Evolutionary conservation across 2,113 vertebrate genomes (phyloP).

Genomic region (Nibea coibor): DNA sequence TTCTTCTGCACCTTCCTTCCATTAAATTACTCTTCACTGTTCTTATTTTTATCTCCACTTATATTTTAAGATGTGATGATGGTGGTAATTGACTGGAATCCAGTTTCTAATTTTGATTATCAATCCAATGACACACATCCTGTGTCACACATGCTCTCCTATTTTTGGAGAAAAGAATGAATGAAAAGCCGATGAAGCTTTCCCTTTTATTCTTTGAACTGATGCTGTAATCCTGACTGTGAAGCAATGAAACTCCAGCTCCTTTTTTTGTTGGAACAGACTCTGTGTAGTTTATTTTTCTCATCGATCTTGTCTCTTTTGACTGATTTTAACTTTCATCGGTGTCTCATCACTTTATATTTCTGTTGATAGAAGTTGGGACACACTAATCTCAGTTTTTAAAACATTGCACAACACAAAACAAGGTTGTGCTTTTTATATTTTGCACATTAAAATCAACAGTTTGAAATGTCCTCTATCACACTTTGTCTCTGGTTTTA

Average conservation of each 20-base stretch:
- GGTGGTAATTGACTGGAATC: slow-evolving; percentile 78
- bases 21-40: slow-evolving; percentile 20
- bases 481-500: slow-evolving; percentile 14
- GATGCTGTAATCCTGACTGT: slow-evolving; percentile 45
- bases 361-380: slow-evolving; percentile 19
- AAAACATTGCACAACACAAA: slow-evolving; percentile 15
- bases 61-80: slow-evolving; percentile 30
- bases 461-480: slow-evolving; percentile 26
- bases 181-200: slow-evolving; percentile 17
- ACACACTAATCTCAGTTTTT: slow-evolving; percentile 24
- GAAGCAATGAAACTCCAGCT: slow-evolving; percentile 48
- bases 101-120: slow-evolving; percentile 70
- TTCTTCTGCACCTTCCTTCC: slow-evolving; percentile 13
- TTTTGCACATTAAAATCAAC: slow-evolving; percentile 59
- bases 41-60: slow-evolving; percentile 18
- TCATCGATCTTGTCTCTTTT: slow-evolving; percentile 23
- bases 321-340: slow-evolving; percentile 24
- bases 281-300: slow-evolving; percentile 25
- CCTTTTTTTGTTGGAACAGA: slow-evolving; percentile 11
- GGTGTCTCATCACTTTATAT: slow-evolving; percentile 42
- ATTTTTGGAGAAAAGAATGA: slow-evolving; percentile 64
- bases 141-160: slow-evolving; percentile 49
- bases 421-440: slow-evolving; percentile 7
- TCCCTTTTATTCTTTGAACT: slow-evolving; percentile 15
- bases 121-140: slow-evolving; percentile 46